Conservation (phyloP, 37 sponge, comb jelly and placozoan genomes). For the Petrosia ficiformis region DNA sequence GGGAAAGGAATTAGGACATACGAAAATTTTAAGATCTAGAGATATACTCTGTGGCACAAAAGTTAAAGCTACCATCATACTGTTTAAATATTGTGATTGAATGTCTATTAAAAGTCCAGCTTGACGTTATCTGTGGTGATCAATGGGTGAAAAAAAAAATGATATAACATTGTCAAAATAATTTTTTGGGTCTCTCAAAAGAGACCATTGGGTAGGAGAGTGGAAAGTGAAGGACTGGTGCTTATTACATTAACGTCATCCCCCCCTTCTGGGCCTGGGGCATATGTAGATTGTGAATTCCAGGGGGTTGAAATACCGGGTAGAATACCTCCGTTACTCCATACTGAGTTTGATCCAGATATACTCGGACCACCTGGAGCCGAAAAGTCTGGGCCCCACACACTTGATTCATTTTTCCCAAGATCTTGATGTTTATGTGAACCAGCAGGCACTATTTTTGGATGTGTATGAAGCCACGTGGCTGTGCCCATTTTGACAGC, state of each 20-base stretch:
- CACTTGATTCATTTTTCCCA: background rate
- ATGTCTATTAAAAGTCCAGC: no score
- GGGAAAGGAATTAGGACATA: no score
- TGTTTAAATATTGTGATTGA: no score
- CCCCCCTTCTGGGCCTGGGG: background rate
- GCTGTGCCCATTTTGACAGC: background rate
- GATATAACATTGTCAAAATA: no score
- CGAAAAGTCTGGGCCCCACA: slow-evolving; percentile 8
- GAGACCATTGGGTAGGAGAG: slow-evolving; percentile 66
- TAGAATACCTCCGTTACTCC: background rate
- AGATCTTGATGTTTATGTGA: background rate
- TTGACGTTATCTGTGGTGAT: no score
- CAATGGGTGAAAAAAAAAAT: no score
- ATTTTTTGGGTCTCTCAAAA: slow-evolving; percentile 45
- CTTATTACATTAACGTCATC: background rate
- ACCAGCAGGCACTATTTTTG: background rate
- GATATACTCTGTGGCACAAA: no score
- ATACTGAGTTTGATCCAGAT: background rate
- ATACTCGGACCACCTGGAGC: background rate
- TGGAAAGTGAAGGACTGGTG: slow-evolving; percentile 36
- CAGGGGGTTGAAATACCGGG: background rate
- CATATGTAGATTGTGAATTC: background rate
- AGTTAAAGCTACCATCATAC: no score
- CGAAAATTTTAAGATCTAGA: no score
- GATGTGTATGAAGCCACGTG: background rate